These are phyloP conservation scores for Acanthopleura granulata DNA, from an alignment of 2,888 invertebrate genomes.

Conservation along the genomic window DNA sequence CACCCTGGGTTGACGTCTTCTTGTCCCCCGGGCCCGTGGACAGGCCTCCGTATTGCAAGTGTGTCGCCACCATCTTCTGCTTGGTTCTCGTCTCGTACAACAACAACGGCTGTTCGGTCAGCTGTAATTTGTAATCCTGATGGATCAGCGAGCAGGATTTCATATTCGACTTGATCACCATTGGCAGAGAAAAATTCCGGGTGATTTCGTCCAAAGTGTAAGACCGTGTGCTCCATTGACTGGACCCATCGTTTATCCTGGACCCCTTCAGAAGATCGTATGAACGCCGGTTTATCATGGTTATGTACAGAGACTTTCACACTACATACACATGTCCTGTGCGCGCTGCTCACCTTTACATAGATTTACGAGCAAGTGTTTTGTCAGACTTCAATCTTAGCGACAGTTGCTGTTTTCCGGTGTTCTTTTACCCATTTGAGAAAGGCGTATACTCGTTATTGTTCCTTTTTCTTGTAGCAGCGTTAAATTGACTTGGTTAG, in stretches of 20 bases:
- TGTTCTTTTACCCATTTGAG: too few species aligned
- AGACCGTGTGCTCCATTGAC: conserved; percentile 46
- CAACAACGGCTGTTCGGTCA: conserved; percentile 41
- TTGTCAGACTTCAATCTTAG: too few species aligned
- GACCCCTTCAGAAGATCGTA: not conserved
- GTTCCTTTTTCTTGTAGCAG: too few species aligned
- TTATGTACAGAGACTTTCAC: too few species aligned
- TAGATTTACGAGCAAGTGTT: too few species aligned
- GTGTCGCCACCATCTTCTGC: conserved; percentile 40
- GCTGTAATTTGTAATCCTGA: conserved; percentile 41
- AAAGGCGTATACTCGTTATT: too few species aligned
- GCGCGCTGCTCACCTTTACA: too few species aligned
- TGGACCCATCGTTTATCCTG: not conserved
- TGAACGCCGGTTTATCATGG: conserved; percentile 7
- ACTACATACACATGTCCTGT: too few species aligned
- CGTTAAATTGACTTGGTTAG: too few species aligned
- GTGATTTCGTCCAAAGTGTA: conserved; percentile 44
- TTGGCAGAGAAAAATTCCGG: conserved; percentile 41
- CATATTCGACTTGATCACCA: conserved; percentile 43
- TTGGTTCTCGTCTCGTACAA: conserved; percentile 36
- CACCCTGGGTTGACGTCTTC: not conserved
- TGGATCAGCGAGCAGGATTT: conserved; percentile 38
- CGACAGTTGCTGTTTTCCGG: too few species aligned
- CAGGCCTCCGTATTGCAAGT: conserved; percentile 28
- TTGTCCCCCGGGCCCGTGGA: conserved; percentile 17